Conservation (phyloP, 2,888 invertebrate genomes). For the Eupithecia subfuscata region DNA sequence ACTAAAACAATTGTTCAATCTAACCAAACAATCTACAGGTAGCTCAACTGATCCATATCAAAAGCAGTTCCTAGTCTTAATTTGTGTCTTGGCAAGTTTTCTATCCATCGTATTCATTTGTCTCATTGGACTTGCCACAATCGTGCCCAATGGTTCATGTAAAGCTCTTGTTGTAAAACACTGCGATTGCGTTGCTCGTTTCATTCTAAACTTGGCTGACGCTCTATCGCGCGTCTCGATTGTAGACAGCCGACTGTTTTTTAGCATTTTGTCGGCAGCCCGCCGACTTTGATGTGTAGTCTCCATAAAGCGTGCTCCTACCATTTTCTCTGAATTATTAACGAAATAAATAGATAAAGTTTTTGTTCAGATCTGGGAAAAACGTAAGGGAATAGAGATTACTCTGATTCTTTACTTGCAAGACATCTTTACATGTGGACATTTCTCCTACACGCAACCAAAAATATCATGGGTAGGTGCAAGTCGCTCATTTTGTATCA, state of each 20-base stretch:
- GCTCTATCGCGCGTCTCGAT: not conserved
- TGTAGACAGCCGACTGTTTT: not conserved
- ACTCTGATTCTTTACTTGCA: not conserved
- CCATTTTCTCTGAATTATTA: no score
- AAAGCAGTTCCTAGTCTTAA: not conserved
- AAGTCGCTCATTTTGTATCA: conserved; percentile 31
- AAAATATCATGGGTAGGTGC: conserved; percentile 11
- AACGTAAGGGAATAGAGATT: not conserved
- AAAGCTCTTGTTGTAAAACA: no score
- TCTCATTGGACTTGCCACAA: no score
- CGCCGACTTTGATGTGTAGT: not conserved
- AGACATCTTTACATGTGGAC: not conserved
- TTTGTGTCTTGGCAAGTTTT: conserved; percentile 1
- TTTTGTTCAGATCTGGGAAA: not conserved
- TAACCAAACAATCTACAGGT: no score
- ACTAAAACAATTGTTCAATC: no score
- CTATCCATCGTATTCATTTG: not conserved
- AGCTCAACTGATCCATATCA: no score
- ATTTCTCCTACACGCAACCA: conserved; percentile 6
- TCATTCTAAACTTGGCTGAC: not conserved
- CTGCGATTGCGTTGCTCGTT: not conserved
- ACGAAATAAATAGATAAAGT: not conserved
- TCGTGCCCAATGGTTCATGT: not conserved
- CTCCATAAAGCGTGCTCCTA: not conserved
- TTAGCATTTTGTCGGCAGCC: not conserved